Conservation (phyloP, 1,140 invertebrate species). For the Sycophila sp. region DNA sequence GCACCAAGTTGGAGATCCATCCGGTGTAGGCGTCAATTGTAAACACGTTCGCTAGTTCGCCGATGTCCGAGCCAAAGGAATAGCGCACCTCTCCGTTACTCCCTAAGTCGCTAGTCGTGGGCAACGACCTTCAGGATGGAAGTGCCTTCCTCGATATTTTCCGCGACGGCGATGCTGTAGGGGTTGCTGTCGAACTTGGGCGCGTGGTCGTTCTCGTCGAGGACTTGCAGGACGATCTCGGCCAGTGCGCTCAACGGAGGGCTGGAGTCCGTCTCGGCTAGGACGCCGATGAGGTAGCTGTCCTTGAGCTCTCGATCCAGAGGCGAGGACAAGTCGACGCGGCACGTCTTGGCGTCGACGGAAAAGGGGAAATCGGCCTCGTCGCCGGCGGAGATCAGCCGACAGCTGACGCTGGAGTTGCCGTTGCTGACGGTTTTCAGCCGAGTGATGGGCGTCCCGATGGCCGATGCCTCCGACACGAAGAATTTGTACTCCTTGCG, state of each 20-base stretch:
- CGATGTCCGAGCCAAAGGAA: slow-evolving; percentile 71
- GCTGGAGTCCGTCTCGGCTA: slow-evolving; percentile 82
- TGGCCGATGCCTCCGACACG: slow-evolving; percentile 79
- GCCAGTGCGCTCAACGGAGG: slow-evolving; percentile 78
- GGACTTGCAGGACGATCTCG: slow-evolving; percentile 81
- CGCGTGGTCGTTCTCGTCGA: slow-evolving; percentile 91
- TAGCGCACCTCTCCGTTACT: slow-evolving; percentile 88
- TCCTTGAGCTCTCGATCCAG: slow-evolving; percentile 82
- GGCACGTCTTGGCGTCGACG: slow-evolving; percentile 79
- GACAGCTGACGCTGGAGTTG: slow-evolving; percentile 71
- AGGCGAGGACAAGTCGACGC: slow-evolving; percentile 75
- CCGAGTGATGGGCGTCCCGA: slow-evolving; percentile 74
- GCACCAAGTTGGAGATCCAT: slow-evolving; percentile 81
- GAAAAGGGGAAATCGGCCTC: slow-evolving; percentile 76
- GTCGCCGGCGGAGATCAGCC: slow-evolving; percentile 74
- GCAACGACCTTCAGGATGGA: slow-evolving; percentile 84
- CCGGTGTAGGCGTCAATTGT: slow-evolving; percentile 86
- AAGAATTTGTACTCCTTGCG: slow-evolving; percentile 80
- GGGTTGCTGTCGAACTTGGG: slow-evolving; percentile 87
- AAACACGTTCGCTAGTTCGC: slow-evolving; percentile 77
- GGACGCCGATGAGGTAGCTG: slow-evolving; percentile 80
- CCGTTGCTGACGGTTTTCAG: slow-evolving; percentile 72
- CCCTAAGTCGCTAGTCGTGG: slow-evolving; percentile 82
- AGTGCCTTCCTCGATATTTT: slow-evolving; percentile 83
- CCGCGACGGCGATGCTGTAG: slow-evolving; percentile 81